Percentiles rank a stretch among this genome's conserved stretches.
phyloP scores from a whole-genome alignment of 37 sponge, comb jelly and placozoan genomes.

The Spongia lamella region DNA sequence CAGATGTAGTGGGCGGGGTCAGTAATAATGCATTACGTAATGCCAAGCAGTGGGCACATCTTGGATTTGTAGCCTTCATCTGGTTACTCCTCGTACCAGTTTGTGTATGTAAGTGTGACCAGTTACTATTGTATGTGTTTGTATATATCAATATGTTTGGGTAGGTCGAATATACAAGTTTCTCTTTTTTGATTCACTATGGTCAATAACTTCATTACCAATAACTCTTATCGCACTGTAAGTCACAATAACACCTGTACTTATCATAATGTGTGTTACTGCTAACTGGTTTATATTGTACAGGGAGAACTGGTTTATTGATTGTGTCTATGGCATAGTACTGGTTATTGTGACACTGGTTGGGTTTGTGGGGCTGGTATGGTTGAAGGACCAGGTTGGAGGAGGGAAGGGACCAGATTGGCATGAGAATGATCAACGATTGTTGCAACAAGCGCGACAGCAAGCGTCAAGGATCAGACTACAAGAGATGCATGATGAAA shows the following conservation, averaged over 20 bases:
- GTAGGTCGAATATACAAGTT: constrained; percentile 71
- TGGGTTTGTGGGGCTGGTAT: constrained; percentile 80
- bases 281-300: neutral
- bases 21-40: constrained; percentile 23
- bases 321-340: constrained; percentile 73
- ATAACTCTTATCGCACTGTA: constrained; percentile 55
- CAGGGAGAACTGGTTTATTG: constrained; percentile 71
- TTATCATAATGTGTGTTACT: no score
- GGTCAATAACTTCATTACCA: constrained; percentile 62
- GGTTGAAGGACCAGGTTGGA: constrained; percentile 90
- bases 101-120: constrained; percentile 64
- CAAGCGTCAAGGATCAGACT: constrained; percentile 6
- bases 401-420: constrained; percentile 78
- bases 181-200: constrained; percentile 61
- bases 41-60: constrained; percentile 76
- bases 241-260: constrained; percentile 28
- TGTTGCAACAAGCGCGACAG: constrained; percentile 5
- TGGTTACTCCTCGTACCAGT: constrained; percentile 88
- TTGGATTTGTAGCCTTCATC: constrained; percentile 78
- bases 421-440: constrained; percentile 53
- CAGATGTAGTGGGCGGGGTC: constrained; percentile 56
- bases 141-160: neutral
- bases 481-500: constrained; percentile 10
- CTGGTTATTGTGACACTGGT: constrained; percentile 76
- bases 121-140: neutral